A percentile compares a stretch with the other conserved stretches of the same genome.
Evolutionary conservation across 2,888 invertebrate species (phyloP).

Genomic region (Eupithecia centaureata): DNA sequence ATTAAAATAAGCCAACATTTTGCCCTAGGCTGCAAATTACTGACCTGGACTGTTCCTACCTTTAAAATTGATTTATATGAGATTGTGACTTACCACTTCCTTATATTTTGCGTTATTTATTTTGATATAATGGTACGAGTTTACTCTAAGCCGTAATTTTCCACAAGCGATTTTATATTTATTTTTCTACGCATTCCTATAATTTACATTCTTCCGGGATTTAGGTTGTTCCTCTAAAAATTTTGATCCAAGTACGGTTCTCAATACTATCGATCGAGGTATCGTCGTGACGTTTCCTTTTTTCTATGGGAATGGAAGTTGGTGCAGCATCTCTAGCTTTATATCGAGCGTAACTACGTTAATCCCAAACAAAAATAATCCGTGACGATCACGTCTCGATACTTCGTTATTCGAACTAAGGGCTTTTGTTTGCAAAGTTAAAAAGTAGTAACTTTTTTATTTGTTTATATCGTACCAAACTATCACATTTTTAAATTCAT

Average conservation of each 20-base stretch:
- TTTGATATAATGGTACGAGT: background rate
- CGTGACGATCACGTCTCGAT: no score
- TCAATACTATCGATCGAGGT: no score
- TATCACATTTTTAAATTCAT: no score
- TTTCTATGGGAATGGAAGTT: no score
- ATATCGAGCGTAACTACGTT: no score
- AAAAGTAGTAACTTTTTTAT: background rate
- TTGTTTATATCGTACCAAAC: no score
- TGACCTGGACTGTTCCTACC: background rate
- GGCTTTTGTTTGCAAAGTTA: background rate
- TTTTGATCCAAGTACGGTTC: no score
- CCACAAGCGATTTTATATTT: background rate
- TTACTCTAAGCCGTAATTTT: background rate
- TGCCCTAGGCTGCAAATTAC: constrained; percentile 1
- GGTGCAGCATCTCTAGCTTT: no score
- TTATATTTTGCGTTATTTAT: background rate
- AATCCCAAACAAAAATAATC: no score
- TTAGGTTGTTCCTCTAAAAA: background rate
- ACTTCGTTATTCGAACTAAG: no score
- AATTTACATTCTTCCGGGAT: background rate
- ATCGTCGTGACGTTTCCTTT: no score
- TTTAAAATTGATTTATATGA: constrained; percentile 1
- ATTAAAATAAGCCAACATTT: background rate
- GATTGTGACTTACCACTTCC: background rate
- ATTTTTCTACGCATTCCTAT: background rate